These are phyloP conservation scores for Bradysia coprophila DNA, from an alignment of 1,140 invertebrate genomes.

Conservation along the genomic window DNA sequence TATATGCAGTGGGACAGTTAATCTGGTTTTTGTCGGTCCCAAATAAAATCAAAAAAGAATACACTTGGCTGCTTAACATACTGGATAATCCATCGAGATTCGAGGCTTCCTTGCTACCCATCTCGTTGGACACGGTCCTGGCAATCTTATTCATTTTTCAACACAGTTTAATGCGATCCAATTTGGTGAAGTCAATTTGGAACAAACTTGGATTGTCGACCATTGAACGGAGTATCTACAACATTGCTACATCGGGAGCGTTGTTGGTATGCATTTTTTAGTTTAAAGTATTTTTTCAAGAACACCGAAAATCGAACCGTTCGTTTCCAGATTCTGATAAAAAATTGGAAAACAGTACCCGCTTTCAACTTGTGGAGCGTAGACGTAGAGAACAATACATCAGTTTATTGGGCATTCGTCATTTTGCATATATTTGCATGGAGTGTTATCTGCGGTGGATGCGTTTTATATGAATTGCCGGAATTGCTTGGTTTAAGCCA, in stretches of 20 bases:
- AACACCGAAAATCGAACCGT: too few relatives aligned
- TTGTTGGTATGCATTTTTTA: slow-evolving; percentile 15
- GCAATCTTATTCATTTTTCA: slow-evolving; percentile 29
- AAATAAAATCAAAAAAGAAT: slow-evolving; percentile 9
- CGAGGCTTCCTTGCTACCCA: slow-evolving; percentile 17
- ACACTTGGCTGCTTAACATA: slow-evolving; percentile 20
- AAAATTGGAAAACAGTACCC: slow-evolving; percentile 25
- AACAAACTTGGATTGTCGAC: slow-evolving; percentile 21
- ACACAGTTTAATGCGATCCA: slow-evolving; percentile 28
- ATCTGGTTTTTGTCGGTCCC: slow-evolving; percentile 17
- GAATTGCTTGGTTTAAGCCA: slow-evolving; percentile 40
- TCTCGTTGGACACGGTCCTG: slow-evolving; percentile 25
- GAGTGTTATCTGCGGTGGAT: slow-evolving; percentile 38
- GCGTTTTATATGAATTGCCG: slow-evolving; percentile 36
- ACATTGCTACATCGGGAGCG: slow-evolving; percentile 23
- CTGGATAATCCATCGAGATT: slow-evolving; percentile 17
- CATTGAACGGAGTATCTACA: slow-evolving; percentile 30
- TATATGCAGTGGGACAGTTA: slow-evolving; percentile 16
- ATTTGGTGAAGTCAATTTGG: slow-evolving; percentile 22
- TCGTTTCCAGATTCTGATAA: slow-evolving; percentile 21
- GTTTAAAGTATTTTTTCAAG: neutral
- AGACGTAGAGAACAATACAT: slow-evolving; percentile 18
- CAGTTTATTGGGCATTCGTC: slow-evolving; percentile 26
- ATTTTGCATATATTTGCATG: slow-evolving; percentile 31
- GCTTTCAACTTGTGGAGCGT: slow-evolving; percentile 28